Base-by-base conservation (phyloP, 2,113 vertebrate genomes). In the Psephotus haematonotus region DNA sequence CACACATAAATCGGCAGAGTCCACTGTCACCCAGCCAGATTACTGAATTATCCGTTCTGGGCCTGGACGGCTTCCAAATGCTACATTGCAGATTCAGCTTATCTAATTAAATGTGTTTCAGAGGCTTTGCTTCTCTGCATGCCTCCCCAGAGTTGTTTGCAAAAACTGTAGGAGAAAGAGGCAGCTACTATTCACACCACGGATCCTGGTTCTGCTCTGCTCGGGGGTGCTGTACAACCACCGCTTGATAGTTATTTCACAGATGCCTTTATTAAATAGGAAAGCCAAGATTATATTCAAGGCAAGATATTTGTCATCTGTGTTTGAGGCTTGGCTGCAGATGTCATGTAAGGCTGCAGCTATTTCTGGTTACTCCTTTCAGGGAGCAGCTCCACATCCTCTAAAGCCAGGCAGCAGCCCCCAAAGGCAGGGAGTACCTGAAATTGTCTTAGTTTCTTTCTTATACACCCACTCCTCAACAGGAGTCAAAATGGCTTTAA, bases 51-150 rank as follows among this genome's bases (percentile, higher is more conserved):
- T 25, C 92, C 64, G 5, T 80, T 31, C 77, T 14, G 24, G 71
- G 69, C 65, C 35, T 90, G 88, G 80, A 44, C 22, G 37, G 65
- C 50, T 82, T 93, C 93, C 92, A 92, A 88, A 79, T 46, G 74
- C 90, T 81, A 83, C 93, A 71, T 5, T 86, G 86, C 88, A 90
- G 60, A 86, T 95, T 90, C 86, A 93, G 85, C 60, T 88, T 90
- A 71, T 88, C 88, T 96, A 95, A 94, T 88, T 83, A 92, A 92
- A 75, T 62, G 82, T 50, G 33, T 93, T 94, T 92, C 90, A 83
- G 72, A 94, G 55, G 82, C 82, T 90, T 88, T 88, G 64, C 79
- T 82, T 65, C 46, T 49, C 75, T 67, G 53, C 44, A 17, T 63
- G 87, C 60, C 46, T 94, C 50, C 82, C 49, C n/a, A 63, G 81